Percentiles rank a stretch among this genome's conserved stretches.
Evolutionary conservation across 2,113 vertebrate genomes (phyloP).

Genomic region (Dasyprocta punctata): DNA sequence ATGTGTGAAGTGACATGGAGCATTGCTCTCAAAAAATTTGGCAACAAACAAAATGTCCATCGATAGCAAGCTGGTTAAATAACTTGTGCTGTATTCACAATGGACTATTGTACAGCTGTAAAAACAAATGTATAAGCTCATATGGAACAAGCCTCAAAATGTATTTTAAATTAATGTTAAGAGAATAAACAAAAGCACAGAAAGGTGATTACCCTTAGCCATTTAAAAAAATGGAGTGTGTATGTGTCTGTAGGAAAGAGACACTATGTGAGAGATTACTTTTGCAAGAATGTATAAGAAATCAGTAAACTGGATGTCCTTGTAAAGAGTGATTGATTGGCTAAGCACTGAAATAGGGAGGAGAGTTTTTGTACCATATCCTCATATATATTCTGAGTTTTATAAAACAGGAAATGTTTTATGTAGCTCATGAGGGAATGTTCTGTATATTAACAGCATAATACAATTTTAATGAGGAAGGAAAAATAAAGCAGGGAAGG

Average conservation of each 20-base stretch:
- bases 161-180: slow-evolving; percentile 47
- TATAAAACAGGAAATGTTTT: background rate
- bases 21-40: background rate
- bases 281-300: background rate
- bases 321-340: background rate
- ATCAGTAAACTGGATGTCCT: background rate
- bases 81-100: background rate
- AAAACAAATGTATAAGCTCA: background rate
- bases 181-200: background rate
- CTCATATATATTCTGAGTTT: background rate
- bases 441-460: background rate
- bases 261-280: background rate
- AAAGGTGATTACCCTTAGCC: background rate
- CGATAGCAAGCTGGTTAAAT: background rate
- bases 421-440: background rate
- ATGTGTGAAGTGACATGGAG: slow-evolving; percentile 11
- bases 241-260: background rate
- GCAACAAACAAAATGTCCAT: background rate
- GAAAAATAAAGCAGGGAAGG: background rate
- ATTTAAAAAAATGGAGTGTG: background rate
- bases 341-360: background rate
- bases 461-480: background rate
- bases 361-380: background rate
- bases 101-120: slow-evolving; percentile 7
- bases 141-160: background rate